Conservation (phyloP, 92 coral and sea anemone species). For the Paragorgia papillata region DNA sequence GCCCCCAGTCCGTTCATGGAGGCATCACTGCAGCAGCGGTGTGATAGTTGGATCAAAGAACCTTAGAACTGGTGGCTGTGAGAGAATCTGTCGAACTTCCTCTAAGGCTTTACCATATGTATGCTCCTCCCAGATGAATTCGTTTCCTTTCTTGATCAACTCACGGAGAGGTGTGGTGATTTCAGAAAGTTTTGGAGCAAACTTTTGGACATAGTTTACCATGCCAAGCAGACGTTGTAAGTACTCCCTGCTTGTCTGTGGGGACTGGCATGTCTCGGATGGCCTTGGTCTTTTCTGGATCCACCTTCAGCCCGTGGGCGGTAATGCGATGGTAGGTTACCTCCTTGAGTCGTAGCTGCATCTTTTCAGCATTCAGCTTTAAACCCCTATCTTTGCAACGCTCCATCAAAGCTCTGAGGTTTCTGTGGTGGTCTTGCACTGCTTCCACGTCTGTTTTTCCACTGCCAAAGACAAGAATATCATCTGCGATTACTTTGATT, state of each 20-base stretch:
- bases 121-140: too few relatives aligned
- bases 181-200: slow-evolving; percentile 58
- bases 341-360: slow-evolving; percentile 40
- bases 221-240: too few relatives aligned
- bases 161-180: slow-evolving; percentile 42
- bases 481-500: slow-evolving; percentile 66
- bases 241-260: slow-evolving; percentile 48
- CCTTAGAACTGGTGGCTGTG: slow-evolving; percentile 55
- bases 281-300: slow-evolving; percentile 56
- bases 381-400: slow-evolving; percentile 47
- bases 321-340: slow-evolving; percentile 47
- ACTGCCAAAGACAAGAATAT: slow-evolving; percentile 64
- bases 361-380: slow-evolving; percentile 51
- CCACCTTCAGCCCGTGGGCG: slow-evolving; percentile 49
- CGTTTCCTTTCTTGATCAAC: too few relatives aligned
- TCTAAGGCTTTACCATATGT: too few relatives aligned
- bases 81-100: slow-evolving; percentile 41
- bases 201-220: slow-evolving; percentile 60
- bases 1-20: too few relatives aligned
- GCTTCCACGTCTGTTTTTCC: slow-evolving; percentile 57
- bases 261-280: slow-evolving; percentile 59
- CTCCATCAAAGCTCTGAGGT: slow-evolving; percentile 54
- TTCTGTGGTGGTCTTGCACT: slow-evolving; percentile 49
- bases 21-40: slow-evolving; percentile 59
- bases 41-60: too few relatives aligned